phyloP scores from a whole-genome alignment of 1,140 invertebrate genomes.

The Pseudomyrmex cubaensis region DNA sequence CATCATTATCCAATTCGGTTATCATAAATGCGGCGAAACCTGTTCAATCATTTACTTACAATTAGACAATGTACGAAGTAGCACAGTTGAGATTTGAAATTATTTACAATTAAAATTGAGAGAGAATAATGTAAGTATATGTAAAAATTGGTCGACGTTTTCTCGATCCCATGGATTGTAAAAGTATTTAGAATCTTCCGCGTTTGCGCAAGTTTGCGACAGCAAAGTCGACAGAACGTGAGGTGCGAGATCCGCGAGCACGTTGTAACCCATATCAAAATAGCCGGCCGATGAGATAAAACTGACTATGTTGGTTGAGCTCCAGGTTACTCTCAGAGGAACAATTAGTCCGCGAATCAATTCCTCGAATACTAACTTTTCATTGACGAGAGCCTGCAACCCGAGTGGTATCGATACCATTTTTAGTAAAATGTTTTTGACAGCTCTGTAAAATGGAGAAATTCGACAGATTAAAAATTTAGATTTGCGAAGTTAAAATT shows the following conservation, averaged over 20 bases:
- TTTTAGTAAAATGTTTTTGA: constrained; percentile 79
- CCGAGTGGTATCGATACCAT: constrained; percentile 78
- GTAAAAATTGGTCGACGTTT: constrained; percentile 77
- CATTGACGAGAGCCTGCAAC: constrained; percentile 77
- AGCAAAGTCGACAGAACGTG: constrained; percentile 81
- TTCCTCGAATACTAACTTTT: constrained; percentile 79
- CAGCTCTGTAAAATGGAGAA: constrained; percentile 70
- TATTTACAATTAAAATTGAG: constrained; percentile 82
- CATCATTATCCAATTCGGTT: constrained; percentile 65
- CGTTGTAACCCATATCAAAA: constrained; percentile 73
- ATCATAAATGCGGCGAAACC: constrained; percentile 80
- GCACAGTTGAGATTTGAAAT: not conserved
- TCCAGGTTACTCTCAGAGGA: constrained; percentile 81
- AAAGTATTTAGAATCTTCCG: constrained; percentile 77
- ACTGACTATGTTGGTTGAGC: constrained; percentile 75
- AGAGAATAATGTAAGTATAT: constrained; percentile 80
- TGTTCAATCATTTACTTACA: constrained; percentile 52
- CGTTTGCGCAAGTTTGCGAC: constrained; percentile 75
- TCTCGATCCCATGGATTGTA: constrained; percentile 80
- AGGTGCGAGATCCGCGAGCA: constrained; percentile 77
- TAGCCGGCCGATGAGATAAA: constrained; percentile 80
- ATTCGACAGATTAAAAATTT: not conserved
- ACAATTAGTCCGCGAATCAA: constrained; percentile 79
- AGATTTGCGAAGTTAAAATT: constrained; percentile 6
- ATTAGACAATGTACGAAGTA: constrained; percentile 15